These are phyloP conservation scores for Drepana falcataria DNA, from an alignment of 2,888 invertebrate species.

Conservation along the genomic window DNA sequence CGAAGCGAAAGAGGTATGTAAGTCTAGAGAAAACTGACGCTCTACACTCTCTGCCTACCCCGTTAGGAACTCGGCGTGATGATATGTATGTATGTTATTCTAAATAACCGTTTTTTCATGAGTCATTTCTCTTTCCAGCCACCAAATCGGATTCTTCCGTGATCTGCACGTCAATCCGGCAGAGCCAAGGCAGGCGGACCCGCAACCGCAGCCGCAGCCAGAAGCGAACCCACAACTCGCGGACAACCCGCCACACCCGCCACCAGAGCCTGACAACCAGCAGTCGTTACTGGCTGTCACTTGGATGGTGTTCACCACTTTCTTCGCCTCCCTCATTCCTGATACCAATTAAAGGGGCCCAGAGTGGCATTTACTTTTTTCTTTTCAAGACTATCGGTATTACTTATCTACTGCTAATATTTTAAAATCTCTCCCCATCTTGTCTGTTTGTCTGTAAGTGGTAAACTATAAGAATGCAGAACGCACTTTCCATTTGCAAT, in stretches of 20 bases:
- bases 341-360: constrained; percentile 80
- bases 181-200: constrained; percentile 20
- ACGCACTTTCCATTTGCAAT: too few relatives aligned
- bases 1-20: too few relatives aligned
- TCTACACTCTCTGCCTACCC: too few relatives aligned
- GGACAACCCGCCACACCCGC: constrained; percentile 32
- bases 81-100: too few relatives aligned
- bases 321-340: constrained; percentile 96
- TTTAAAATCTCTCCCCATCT: too few relatives aligned
- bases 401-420: too few relatives aligned
- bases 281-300: constrained; percentile 83
- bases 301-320: constrained; percentile 94
- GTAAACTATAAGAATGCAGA: too few relatives aligned
- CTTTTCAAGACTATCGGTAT: neutral
- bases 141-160: constrained; percentile 88
- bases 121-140: constrained; percentile 53
- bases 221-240: constrained; percentile 1
- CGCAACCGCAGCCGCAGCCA: constrained; percentile 17
- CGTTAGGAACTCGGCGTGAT: too few relatives aligned
- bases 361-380: constrained; percentile 1
- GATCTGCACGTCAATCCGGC: constrained; percentile 63
- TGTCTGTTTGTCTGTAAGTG: too few relatives aligned
- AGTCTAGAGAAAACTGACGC: too few relatives aligned
- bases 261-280: constrained; percentile 31
- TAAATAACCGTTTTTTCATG: too few relatives aligned